phyloP scores from a whole-genome alignment of 1,140 invertebrate genomes.

The Samia ricini region DNA sequence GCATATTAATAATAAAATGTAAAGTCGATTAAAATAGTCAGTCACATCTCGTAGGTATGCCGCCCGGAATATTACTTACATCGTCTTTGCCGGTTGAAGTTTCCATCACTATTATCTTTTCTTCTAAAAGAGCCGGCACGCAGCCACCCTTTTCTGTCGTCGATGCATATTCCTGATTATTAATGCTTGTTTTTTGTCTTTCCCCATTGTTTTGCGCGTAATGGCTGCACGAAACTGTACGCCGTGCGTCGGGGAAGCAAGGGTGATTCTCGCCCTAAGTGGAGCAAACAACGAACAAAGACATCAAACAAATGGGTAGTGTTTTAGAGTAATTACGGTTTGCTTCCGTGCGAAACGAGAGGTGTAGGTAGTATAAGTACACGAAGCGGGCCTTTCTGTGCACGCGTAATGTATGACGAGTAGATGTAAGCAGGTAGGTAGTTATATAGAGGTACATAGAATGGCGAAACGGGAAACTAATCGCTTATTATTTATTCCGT shows the following conservation, averaged over 20 bases:
- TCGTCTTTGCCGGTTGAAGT: constrained; percentile 43
- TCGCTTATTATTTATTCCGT: constrained; percentile 54
- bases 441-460: constrained; percentile 9
- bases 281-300: constrained; percentile 76
- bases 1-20: not conserved
- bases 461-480: constrained; percentile 42
- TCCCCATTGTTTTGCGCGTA: constrained; percentile 62
- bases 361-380: constrained; percentile 57
- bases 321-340: constrained; percentile 77
- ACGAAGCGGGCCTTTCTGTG: constrained; percentile 35
- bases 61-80: constrained; percentile 37
- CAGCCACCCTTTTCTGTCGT: constrained; percentile 41
- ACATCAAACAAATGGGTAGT: constrained; percentile 77
- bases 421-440: constrained; percentile 2
- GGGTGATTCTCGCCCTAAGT: constrained; percentile 72
- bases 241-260: constrained; percentile 61
- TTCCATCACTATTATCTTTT: constrained; percentile 40
- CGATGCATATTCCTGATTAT: constrained; percentile 75
- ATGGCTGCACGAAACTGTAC: constrained; percentile 62
- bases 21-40: constrained; percentile 9
- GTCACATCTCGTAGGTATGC: constrained; percentile 10
- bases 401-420: constrained; percentile 44
- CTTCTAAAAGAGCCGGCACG: constrained; percentile 35
- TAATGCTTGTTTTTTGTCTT: constrained; percentile 74
- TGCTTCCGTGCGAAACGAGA: constrained; percentile 71